These are phyloP conservation scores for Sesia apiformis DNA, from an alignment of 2,888 invertebrate genomes.

Conservation along the genomic window DNA sequence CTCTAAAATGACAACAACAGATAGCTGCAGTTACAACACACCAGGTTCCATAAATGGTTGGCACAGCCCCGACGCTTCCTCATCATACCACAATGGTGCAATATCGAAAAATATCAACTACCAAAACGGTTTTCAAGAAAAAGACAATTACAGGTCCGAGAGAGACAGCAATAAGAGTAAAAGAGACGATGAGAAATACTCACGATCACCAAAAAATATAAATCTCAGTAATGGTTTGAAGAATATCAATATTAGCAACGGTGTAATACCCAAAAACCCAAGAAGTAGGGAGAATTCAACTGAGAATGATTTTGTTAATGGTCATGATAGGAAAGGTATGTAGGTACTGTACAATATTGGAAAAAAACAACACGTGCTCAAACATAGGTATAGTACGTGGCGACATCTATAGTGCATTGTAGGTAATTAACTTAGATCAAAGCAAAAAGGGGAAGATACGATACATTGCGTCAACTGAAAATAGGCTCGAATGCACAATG, in stretches of 20 bases:
- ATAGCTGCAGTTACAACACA: conserved; percentile 71
- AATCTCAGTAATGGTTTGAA: conserved; percentile 60
- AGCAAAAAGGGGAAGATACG: no score
- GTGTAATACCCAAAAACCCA: conserved; percentile 50
- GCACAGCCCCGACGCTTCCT: conserved; percentile 64
- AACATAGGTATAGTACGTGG: no score
- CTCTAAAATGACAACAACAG: conserved; percentile 76
- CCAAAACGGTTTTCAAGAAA: conserved; percentile 55
- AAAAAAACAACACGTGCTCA: background rate
- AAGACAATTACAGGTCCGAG: conserved; percentile 28
- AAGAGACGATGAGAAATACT: conserved; percentile 31
- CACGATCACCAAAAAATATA: conserved; percentile 57
- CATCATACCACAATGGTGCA: conserved; percentile 60
- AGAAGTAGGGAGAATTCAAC: conserved; percentile 54
- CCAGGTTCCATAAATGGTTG: conserved; percentile 75
- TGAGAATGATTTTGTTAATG: conserved; percentile 48
- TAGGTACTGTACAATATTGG: background rate
- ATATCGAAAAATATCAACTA: conserved; percentile 57
- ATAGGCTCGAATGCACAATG: no score
- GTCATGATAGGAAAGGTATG: conserved; percentile 52
- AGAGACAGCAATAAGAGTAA: conserved; percentile 20
- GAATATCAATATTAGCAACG: conserved; percentile 60
- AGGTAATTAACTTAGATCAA: no score
- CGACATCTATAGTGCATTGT: no score
- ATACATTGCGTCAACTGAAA: no score